These are phyloP conservation scores for Pheosia tremula DNA, from an alignment of 2,888 invertebrate genomes.

Conservation along the genomic window DNA sequence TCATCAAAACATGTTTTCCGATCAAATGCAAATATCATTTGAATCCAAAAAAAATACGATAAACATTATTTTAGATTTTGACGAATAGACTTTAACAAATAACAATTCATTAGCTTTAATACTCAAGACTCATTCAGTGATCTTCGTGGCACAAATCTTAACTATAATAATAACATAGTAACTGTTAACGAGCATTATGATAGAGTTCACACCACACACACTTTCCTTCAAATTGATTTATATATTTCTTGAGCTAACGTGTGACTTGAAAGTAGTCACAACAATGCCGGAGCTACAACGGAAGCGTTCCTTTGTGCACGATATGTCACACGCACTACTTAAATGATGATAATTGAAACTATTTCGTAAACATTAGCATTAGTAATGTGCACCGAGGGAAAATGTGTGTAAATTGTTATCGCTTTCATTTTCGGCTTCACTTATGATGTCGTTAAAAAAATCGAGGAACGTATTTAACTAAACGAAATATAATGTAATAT, in stretches of 20 bases:
- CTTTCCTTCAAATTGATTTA: conserved; percentile 34
- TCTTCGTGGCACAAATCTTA: not conserved
- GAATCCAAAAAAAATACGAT: not conserved
- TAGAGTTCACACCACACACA: conserved; percentile 9
- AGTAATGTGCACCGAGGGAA: conserved; percentile 21
- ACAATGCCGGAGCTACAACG: conserved; percentile 24
- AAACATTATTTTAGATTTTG: not conserved
- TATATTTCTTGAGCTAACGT: conserved; percentile 28
- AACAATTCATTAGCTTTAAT: not conserved
- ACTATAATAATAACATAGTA: not conserved
- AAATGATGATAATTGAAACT: conserved; percentile 24
- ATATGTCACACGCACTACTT: conserved; percentile 43
- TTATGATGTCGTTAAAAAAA: not conserved
- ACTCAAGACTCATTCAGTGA: not conserved
- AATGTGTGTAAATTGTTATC: conserved; percentile 26
- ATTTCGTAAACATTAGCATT: conserved; percentile 19
- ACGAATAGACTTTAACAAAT: not conserved
- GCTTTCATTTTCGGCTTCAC: conserved; percentile 24
- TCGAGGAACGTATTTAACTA: not conserved
- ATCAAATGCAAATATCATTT: not conserved
- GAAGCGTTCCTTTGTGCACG: conserved; percentile 14
- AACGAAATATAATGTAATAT: too few relatives aligned
- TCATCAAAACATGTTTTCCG: not conserved
- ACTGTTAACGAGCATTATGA: not conserved
- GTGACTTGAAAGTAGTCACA: conserved; percentile 30